Percentiles rank a stretch among this genome's conserved stretches.
Evolutionary conservation across 2,797 vertebrate genomes (phyloP).

Genomic region (Silurus lanzhouensis): DNA sequence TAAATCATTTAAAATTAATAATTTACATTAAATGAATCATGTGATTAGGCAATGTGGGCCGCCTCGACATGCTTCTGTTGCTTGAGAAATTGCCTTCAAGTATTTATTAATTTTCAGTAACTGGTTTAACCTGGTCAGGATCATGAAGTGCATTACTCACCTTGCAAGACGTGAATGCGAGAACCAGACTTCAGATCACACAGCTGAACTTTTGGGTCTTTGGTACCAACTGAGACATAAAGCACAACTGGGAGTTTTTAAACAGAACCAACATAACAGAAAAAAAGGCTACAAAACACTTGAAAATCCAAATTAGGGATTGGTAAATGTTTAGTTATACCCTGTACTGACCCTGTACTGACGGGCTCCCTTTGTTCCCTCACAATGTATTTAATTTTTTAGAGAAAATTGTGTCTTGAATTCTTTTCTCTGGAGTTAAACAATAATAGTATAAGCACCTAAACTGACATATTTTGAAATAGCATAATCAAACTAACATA

Average conservation of each 20-base stretch:
- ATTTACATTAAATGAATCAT: too few species aligned
- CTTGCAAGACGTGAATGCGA: conserved; percentile 90
- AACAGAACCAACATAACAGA: not conserved
- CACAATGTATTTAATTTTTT: not conserved
- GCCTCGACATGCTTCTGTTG: not conserved
- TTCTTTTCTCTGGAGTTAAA: not conserved
- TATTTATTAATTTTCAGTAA: not conserved
- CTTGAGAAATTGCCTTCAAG: not conserved
- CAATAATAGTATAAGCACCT: not conserved
- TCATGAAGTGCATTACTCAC: conserved; percentile 66
- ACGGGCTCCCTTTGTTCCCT: not conserved
- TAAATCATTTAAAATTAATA: not conserved
- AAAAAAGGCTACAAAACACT: not conserved
- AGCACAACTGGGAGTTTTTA: conserved; percentile 60
- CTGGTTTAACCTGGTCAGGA: not conserved
- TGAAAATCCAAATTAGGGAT: not conserved
- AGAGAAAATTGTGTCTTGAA: not conserved
- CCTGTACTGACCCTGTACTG: not conserved
- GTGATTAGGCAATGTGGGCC: not conserved
- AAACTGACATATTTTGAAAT: not conserved
- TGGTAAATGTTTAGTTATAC: not conserved
- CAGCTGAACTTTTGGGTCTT: conserved; percentile 91
- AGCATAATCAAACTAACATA: not conserved
- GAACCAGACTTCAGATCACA: conserved; percentile 98
- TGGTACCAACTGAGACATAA: conserved; percentile 90